Evolutionary conservation across 2,797 vertebrate species (phyloP).

Genomic region (Myripristis jacobus): DNA sequence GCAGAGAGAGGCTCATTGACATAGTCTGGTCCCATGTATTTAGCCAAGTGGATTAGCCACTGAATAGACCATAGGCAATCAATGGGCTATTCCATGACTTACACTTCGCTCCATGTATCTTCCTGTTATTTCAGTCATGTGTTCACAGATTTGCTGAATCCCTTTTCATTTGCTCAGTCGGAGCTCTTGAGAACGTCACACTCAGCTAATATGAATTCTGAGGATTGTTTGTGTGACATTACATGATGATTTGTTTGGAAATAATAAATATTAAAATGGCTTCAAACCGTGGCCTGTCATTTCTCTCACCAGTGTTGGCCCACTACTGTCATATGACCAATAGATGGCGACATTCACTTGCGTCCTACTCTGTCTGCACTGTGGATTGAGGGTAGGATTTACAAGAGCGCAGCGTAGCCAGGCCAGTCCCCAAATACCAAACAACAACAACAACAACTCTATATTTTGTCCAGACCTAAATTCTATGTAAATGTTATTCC

Average conservation of each 20-base stretch:
- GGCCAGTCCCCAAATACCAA: neutral
- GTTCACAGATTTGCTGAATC: neutral
- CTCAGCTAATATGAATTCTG: too few species aligned
- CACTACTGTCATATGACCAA: conserved; percentile 51
- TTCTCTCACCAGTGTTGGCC: neutral
- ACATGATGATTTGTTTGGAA: too few species aligned
- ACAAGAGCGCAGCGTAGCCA: conserved; percentile 9
- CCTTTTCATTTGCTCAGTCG: neutral
- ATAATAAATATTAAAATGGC: neutral
- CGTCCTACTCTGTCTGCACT: conserved; percentile 13
- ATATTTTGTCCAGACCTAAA: neutral
- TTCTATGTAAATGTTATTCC: neutral
- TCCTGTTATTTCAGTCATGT: conserved; percentile 12
- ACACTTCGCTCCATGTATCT: conserved; percentile 21
- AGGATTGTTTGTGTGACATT: too few species aligned
- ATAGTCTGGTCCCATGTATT: conserved; percentile 47
- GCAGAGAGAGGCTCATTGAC: conserved; percentile 56
- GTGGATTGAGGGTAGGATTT: neutral
- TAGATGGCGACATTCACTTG: conserved; percentile 77
- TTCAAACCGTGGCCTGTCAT: too few species aligned
- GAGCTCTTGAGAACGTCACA: neutral
- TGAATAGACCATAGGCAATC: conserved; percentile 54
- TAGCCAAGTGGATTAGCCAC: conserved; percentile 63
- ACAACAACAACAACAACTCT: too few species aligned
- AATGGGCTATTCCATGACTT: conserved; percentile 36